A percentile compares a stretch with the other conserved stretches of the same genome.
These are phyloP conservation scores for Saturnia pavonia DNA, from an alignment of 2,888 invertebrate genomes.

Conservation along the genomic window DNA sequence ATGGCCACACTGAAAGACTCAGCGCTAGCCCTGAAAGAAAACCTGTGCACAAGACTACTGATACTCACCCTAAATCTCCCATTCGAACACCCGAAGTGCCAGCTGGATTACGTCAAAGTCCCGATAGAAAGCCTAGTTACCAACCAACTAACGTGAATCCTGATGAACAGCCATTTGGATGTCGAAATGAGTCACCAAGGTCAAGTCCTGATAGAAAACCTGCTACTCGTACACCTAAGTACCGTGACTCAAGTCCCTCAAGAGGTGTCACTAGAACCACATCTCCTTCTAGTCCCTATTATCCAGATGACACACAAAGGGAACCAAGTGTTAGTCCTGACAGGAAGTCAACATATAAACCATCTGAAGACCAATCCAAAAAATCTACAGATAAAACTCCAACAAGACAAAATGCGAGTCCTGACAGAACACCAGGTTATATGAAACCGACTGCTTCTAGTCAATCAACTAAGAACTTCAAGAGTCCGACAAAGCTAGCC, in stretches of 20 bases:
- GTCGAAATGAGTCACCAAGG: conserved; percentile 26
- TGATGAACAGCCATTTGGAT: conserved; percentile 20
- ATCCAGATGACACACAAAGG: conserved; percentile 23
- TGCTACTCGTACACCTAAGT: conserved; percentile 26
- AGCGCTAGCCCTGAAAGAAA: conserved; percentile 51
- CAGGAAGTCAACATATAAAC: conserved; percentile 31
- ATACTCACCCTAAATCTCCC: conserved; percentile 28
- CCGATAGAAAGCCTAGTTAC: conserved; percentile 39
- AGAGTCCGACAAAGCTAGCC: conserved; percentile 29
- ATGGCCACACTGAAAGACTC: conserved; percentile 34
- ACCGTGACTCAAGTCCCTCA: conserved; percentile 23
- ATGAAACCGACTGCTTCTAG: conserved; percentile 55
- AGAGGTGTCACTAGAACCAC: conserved; percentile 20
- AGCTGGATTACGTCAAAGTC: conserved; percentile 38
- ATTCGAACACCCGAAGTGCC: conserved; percentile 24
- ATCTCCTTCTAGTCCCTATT: conserved; percentile 28
- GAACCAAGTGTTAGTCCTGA: conserved; percentile 35
- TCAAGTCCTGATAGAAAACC: conserved; percentile 46
- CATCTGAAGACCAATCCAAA: conserved; percentile 24
- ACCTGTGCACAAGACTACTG: conserved; percentile 28
- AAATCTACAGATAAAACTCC: conserved; percentile 23
- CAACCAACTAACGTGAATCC: conserved; percentile 24
- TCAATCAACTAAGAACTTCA: conserved; percentile 35
- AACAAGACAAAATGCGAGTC: conserved; percentile 36
- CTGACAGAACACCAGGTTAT: conserved; percentile 54